Percentiles rank a stretch among this genome's conserved stretches.
Conservation (phyloP, 1,140 invertebrate genomes). For the Homarus americanus region DNA sequence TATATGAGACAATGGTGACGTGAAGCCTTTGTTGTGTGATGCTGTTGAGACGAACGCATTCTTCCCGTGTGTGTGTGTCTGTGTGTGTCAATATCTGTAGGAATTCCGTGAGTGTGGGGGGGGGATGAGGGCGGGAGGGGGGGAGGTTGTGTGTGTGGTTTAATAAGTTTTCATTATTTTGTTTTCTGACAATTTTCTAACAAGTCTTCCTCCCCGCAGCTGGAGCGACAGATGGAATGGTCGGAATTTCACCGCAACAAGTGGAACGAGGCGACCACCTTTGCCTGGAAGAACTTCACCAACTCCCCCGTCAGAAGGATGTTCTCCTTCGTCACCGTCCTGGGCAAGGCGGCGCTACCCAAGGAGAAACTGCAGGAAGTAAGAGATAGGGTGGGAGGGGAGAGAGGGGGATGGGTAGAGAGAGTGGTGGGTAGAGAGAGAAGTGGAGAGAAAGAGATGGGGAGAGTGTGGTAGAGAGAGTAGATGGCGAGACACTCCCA, state of each 20-base stretch:
- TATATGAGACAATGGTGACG: background rate
- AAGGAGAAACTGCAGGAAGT: constrained; percentile 61
- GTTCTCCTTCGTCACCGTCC: constrained; percentile 70
- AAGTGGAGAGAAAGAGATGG: background rate
- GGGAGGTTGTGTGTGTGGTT: background rate
- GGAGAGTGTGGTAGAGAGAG: background rate
- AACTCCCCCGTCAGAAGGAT: constrained; percentile 55
- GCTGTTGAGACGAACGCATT: too few relatives aligned
- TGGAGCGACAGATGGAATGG: constrained; percentile 87
- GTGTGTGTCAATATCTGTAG: background rate
- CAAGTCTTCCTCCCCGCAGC: constrained; percentile 77
- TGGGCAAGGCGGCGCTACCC: constrained; percentile 68
- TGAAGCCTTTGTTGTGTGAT: background rate
- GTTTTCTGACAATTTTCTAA: background rate
- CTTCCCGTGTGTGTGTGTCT: background rate
- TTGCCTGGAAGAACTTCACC: constrained; percentile 81
- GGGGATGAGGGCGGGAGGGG: background rate
- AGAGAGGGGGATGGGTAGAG: background rate
- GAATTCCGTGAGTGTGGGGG: background rate
- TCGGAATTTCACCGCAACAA: constrained; percentile 87
- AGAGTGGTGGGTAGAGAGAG: too few relatives aligned
- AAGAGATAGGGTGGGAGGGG: background rate
- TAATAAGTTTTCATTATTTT: background rate
- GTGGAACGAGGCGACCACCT: constrained; percentile 85
- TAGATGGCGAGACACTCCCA: constrained; percentile 5